Conservation (phyloP, 2,797 vertebrate genomes). For the Malacoraja senta region DNA sequence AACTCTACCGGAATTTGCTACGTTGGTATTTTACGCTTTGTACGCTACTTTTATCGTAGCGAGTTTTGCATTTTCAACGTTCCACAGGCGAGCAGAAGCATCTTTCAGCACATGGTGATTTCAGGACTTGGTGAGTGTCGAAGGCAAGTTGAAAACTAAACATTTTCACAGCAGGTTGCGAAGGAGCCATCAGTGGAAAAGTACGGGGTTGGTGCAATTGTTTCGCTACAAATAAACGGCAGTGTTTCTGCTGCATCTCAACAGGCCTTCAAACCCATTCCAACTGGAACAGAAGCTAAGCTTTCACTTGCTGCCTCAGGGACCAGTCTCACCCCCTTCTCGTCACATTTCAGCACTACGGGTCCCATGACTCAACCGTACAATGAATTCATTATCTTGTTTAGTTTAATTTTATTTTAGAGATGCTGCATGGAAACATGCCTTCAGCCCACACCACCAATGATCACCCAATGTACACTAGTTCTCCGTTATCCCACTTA, state of each 20-base stretch:
- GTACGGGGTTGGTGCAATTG: slow-evolving; percentile 16
- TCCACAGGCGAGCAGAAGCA: not conserved
- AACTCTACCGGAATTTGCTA: not conserved
- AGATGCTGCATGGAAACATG: too few relatives aligned
- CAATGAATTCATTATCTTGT: not conserved
- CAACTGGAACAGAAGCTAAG: not conserved
- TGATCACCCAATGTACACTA: too few relatives aligned
- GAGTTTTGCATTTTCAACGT: not conserved
- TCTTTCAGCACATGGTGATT: not conserved
- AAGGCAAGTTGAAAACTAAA: not conserved
- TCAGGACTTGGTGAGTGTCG: not conserved
- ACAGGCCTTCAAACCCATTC: not conserved
- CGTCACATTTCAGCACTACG: not conserved
- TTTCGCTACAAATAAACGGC: slow-evolving; percentile 22
- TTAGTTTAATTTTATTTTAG: too few relatives aligned
- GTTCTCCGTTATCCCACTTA: too few relatives aligned
- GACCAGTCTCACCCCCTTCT: too few relatives aligned
- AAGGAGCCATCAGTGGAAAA: not conserved
- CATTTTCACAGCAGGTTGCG: slow-evolving; percentile 30
- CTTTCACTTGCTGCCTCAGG: not conserved
- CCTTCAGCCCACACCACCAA: too few relatives aligned
- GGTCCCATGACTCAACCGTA: not conserved
- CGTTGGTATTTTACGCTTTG: not conserved
- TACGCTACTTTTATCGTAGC: not conserved
- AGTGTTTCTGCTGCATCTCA: slow-evolving; percentile 21